These are phyloP conservation scores for Rostratula benghalensis DNA, from an alignment of 2,113 vertebrate species.

Conservation along the genomic window DNA sequence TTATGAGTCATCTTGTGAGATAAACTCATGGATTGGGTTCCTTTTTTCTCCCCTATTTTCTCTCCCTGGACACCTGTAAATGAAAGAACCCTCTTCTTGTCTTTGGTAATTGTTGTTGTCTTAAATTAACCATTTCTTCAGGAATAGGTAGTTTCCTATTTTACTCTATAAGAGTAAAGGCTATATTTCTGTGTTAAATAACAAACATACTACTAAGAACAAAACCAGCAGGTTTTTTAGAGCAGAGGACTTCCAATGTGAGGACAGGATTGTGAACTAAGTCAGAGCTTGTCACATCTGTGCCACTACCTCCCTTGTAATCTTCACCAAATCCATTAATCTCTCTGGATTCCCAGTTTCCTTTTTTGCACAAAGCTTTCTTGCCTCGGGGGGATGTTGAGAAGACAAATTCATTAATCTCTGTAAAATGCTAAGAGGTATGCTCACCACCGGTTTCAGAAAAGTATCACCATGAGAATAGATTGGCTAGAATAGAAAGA, in stretches of 20 bases:
- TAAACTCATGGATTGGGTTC: accelerated
- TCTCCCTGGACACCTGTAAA: background rate
- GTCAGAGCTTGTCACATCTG: background rate
- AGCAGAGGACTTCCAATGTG: background rate
- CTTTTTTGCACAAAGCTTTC: background rate
- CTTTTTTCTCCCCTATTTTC: background rate
- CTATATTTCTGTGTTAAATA: background rate
- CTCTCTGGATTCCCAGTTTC: background rate
- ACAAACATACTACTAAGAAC: background rate
- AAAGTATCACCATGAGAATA: background rate
- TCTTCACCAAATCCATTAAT: background rate
- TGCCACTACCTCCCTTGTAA: background rate
- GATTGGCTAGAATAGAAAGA: background rate
- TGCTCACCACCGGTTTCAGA: background rate
- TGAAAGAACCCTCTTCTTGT: background rate
- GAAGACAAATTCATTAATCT: constrained; percentile 1
- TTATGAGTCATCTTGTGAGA: background rate
- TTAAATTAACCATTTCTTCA: background rate
- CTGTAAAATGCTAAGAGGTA: background rate
- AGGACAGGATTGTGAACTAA: background rate
- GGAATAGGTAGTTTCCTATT: background rate
- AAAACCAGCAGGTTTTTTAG: background rate
- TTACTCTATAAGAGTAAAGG: background rate
- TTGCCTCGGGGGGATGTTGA: background rate
- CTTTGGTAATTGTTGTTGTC: background rate